phyloP scores from a whole-genome alignment of 2,113 vertebrate species.

The Ammodytes marinus region DNA sequence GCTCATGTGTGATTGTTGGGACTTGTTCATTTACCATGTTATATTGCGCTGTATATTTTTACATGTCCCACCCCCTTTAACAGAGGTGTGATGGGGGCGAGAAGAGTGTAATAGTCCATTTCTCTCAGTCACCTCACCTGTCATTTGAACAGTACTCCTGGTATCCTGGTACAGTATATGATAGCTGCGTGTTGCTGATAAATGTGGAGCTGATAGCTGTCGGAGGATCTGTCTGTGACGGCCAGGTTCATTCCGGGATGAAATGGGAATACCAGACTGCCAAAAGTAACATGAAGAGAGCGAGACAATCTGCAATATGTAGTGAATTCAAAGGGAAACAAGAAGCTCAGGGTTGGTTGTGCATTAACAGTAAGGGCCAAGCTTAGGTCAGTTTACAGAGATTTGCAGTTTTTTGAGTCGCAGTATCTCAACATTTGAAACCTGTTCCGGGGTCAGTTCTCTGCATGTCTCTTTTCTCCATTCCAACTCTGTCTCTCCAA shows the following conservation, averaged over 20 bases:
- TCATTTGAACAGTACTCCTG: not conserved
- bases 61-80: too few relatives aligned
- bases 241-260: slow-evolving; percentile 16
- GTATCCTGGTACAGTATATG: not conserved
- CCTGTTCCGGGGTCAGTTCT: not conserved
- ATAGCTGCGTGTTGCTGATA: slow-evolving; percentile 17
- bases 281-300: not conserved
- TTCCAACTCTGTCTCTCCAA: not conserved
- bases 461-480: not conserved
- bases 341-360: not conserved
- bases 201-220: not conserved
- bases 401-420: not conserved
- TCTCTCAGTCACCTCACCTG: not conserved
- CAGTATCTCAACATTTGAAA: not conserved
- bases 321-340: not conserved
- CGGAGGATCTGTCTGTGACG: not conserved
- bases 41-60: too few relatives aligned
- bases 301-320: not conserved
- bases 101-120: slow-evolving; percentile 1
- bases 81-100: not conserved
- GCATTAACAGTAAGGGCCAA: slow-evolving; percentile 7
- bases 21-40: too few relatives aligned
- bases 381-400: slow-evolving; percentile 19
- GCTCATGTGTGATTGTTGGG: too few relatives aligned
- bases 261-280: slow-evolving; percentile 18